A percentile compares a stretch with the other conserved stretches of the same genome.
These are phyloP conservation scores for Altica lythri DNA, from an alignment of 2,888 invertebrate species.

Conservation along the genomic window DNA sequence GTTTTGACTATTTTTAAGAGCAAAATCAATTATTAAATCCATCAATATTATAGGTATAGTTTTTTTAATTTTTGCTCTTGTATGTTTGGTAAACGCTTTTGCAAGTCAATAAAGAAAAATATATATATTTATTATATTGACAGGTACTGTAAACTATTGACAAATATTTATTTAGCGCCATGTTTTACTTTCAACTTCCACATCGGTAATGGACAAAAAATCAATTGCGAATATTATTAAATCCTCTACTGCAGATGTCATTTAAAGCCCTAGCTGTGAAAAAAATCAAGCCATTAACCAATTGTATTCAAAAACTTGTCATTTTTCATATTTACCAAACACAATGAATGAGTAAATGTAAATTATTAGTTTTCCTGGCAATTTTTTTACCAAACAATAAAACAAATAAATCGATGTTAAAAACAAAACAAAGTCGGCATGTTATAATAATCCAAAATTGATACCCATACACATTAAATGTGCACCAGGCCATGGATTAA, in stretches of 20 bases:
- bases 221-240: conserved; percentile 10
- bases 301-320: conserved; percentile 5
- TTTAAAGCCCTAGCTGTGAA: conserved; percentile 1
- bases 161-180: too few relatives aligned
- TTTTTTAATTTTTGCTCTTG: too few relatives aligned
- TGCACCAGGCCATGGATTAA: conserved; percentile 23
- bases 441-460: conserved; percentile 33
- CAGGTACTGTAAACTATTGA: too few relatives aligned
- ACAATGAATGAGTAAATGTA: conserved; percentile 21
- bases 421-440: conserved; percentile 29
- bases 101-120: too few relatives aligned
- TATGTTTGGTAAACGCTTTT: too few relatives aligned
- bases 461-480: conserved; percentile 22
- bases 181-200: too few relatives aligned
- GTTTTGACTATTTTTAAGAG: too few relatives aligned
- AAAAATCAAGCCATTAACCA: conserved; percentile 21
- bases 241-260: conserved; percentile 12
- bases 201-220: conserved; percentile 5
- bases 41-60: too few relatives aligned
- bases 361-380: conserved; percentile 25
- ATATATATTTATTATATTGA: too few relatives aligned
- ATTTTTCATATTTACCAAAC: conserved; percentile 17
- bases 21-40: too few relatives aligned
- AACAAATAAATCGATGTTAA: conserved; percentile 26
- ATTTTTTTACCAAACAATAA: conserved; percentile 26